Evolutionary conservation across 2,888 invertebrate species (phyloP).

Genomic region (Linnaemya tessellans): DNA sequence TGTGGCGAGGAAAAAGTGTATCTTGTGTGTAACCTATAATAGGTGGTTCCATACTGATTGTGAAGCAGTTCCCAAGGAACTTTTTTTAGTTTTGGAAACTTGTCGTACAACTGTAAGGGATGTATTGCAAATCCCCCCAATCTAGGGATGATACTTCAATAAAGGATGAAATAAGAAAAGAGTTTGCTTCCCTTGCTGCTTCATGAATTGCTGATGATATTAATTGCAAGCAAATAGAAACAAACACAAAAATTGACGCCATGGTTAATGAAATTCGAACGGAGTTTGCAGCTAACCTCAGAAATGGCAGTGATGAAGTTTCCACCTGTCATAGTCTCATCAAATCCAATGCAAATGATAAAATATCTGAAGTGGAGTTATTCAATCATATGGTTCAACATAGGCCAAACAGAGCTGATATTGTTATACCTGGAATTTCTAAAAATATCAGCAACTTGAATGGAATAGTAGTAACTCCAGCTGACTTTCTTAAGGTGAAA

Average conservation of each 20-base stretch:
- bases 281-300: background rate
- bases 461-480: no score
- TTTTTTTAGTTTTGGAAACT: background rate
- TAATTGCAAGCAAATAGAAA: no score
- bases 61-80: background rate
- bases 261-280: background rate
- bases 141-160: background rate
- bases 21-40: background rate
- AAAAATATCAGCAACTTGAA: background rate
- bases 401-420: background rate
- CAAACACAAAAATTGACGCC: no score
- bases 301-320: background rate
- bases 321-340: no score
- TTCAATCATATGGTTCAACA: background rate
- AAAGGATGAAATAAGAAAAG: background rate
- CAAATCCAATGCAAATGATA: background rate
- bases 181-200: background rate
- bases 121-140: background rate
- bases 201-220: no score
- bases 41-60: constrained; percentile 15
- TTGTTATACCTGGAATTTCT: background rate
- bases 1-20: constrained; percentile 9
- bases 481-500: background rate
- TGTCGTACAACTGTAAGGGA: background rate
- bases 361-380: background rate